phyloP scores from a whole-genome alignment of 2,888 invertebrate species.

The Dryobota labecula region DNA sequence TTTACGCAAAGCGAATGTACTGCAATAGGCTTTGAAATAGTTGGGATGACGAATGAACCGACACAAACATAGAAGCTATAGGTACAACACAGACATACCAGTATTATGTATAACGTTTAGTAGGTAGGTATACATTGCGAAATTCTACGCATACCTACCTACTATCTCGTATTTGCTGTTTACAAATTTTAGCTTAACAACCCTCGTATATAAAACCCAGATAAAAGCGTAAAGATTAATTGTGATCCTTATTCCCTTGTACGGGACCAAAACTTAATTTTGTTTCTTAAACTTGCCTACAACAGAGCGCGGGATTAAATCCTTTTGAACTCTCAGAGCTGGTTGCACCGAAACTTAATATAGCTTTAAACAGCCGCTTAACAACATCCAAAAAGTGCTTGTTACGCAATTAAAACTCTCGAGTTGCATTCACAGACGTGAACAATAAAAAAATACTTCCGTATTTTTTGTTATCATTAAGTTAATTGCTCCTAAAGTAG shows the following conservation, averaged over 20 bases:
- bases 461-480: constrained; percentile 37
- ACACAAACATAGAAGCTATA: constrained; percentile 1
- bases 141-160: constrained; percentile 13
- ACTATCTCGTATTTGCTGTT: constrained; percentile 24
- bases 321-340: constrained; percentile 73
- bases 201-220: constrained; percentile 63
- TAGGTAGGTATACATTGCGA: background rate
- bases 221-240: constrained; percentile 83
- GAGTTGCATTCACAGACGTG: constrained; percentile 12
- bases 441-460: constrained; percentile 22
- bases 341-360: constrained; percentile 58
- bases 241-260: constrained; percentile 83
- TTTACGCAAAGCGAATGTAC: constrained; percentile 24
- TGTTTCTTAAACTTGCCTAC: constrained; percentile 84
- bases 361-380: constrained; percentile 43
- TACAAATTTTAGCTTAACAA: constrained; percentile 38
- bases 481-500: constrained; percentile 46
- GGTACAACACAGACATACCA: constrained; percentile 2
- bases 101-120: background rate
- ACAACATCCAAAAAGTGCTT: constrained; percentile 25
- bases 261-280: constrained; percentile 85
- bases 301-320: constrained; percentile 80
- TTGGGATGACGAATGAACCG: constrained; percentile 25
- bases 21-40: constrained; percentile 37
- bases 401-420: constrained; percentile 21